Conservation (phyloP, 2,113 vertebrate genomes). For the Ceyx melanurus region DNA sequence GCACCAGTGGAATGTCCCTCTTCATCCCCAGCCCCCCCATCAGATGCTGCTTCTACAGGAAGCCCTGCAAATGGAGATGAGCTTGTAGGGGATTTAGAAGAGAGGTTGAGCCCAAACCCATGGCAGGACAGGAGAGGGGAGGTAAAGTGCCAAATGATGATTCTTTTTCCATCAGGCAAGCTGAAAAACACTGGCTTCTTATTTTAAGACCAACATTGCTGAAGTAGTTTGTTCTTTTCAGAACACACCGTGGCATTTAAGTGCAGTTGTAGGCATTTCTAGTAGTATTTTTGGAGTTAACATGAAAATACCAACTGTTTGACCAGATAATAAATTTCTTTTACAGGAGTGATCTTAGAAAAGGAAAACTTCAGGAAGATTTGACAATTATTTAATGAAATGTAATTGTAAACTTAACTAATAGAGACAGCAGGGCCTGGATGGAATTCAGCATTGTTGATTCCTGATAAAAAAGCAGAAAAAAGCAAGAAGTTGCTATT, state of each 20-base stretch:
- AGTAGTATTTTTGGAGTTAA: not conserved
- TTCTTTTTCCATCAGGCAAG: not conserved
- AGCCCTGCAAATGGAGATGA: slow-evolving; percentile 86
- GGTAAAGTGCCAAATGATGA: slow-evolving; percentile 67
- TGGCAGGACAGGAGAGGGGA: slow-evolving; percentile 96
- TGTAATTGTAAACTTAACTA: not conserved
- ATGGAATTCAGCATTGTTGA: not conserved
- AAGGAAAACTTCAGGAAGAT: not conserved
- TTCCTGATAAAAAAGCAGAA: not conserved
- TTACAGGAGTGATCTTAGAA: not conserved
- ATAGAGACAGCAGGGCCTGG: not conserved
- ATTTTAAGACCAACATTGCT: not conserved
- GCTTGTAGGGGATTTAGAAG: slow-evolving; percentile 81
- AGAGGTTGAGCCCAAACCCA: slow-evolving; percentile 87
- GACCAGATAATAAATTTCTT: not conserved
- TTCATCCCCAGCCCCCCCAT: slow-evolving; percentile 85
- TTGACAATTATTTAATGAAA: not conserved
- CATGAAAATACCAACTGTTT: not conserved
- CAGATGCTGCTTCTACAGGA: slow-evolving; percentile 82
- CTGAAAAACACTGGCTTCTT: not conserved
- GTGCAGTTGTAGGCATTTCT: not conserved
- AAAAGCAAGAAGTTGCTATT: not conserved
- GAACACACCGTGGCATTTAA: not conserved
- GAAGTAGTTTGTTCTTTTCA: not conserved
- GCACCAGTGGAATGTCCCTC: slow-evolving; percentile 90